Percentiles rank a stretch among this genome's conserved stretches.
These are phyloP conservation scores for Campoletis sonorensis DNA, from an alignment of 1,140 invertebrate species.

Conservation along the genomic window DNA sequence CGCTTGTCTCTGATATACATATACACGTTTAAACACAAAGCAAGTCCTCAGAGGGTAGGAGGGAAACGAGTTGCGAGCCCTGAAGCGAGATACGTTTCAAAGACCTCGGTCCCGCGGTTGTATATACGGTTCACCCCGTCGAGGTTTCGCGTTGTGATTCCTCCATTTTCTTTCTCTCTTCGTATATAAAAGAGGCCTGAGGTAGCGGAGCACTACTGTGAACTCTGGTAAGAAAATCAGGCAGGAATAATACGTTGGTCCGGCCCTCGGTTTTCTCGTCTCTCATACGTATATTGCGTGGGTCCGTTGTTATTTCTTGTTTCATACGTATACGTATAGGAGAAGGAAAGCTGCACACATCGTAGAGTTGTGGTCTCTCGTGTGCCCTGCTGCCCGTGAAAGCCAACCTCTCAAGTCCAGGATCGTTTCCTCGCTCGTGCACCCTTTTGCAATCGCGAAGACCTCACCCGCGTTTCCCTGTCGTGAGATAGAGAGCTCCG, in stretches of 20 bases:
- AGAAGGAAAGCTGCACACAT: not conserved
- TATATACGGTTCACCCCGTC: constrained; percentile 13
- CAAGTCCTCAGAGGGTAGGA: not conserved
- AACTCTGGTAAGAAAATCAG: constrained; percentile 34
- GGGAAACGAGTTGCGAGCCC: constrained; percentile 10
- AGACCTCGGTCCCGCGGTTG: not conserved
- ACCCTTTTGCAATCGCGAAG: constrained; percentile 19
- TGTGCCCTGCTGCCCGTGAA: constrained; percentile 18
- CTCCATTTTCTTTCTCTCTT: not conserved
- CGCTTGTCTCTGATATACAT: not conserved
- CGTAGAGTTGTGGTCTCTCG: constrained; percentile 8
- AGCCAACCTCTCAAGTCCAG: constrained; percentile 16
- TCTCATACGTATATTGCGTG: not conserved
- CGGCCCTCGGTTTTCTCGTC: not conserved
- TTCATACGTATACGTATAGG: not conserved
- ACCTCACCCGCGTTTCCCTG: not conserved
- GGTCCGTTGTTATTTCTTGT: not conserved
- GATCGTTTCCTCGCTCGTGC: constrained; percentile 5
- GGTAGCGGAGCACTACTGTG: not conserved
- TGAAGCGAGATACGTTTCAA: constrained; percentile 29
- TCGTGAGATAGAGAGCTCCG: constrained; percentile 35
- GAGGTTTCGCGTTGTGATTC: not conserved
- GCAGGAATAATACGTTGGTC: constrained; percentile 5
- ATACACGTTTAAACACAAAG: not conserved
- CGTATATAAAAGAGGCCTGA: not conserved